Conservation (phyloP, 1,140 invertebrate genomes). For the Catajapyx aquilonaris region DNA sequence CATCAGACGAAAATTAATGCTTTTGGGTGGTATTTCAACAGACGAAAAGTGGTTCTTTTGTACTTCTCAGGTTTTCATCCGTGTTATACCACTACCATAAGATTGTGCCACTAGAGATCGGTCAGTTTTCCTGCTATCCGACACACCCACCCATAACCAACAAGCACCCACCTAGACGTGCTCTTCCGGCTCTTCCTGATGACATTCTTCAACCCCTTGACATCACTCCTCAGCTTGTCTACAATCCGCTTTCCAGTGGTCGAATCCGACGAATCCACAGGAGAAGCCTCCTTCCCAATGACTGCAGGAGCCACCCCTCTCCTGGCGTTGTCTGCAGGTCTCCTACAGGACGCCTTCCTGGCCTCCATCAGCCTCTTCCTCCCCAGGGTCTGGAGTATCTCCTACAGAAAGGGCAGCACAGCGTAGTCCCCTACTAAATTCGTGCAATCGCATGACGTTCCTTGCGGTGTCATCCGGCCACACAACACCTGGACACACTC, state of each 20-base stretch:
- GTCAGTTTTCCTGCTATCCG: too few relatives aligned
- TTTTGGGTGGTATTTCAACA: too few relatives aligned
- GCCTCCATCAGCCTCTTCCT: conserved; percentile 73
- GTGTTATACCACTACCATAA: too few relatives aligned
- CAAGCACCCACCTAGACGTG: conserved; percentile 12
- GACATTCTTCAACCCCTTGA: conserved; percentile 48
- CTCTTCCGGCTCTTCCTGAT: conserved; percentile 33
- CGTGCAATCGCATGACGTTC: background rate
- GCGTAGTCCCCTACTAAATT: background rate
- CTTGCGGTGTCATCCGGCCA: background rate
- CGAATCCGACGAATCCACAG: conserved; percentile 2
- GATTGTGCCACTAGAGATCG: too few relatives aligned
- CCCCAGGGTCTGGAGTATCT: conserved; percentile 63
- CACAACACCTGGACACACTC: conserved; percentile 5
- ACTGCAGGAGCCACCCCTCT: background rate
- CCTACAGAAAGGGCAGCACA: conserved; percentile 15
- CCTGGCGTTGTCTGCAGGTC: conserved; percentile 9
- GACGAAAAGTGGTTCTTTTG: too few relatives aligned
- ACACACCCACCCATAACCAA: too few relatives aligned
- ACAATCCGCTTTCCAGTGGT: conserved; percentile 50
- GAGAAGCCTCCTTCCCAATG: background rate
- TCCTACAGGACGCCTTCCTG: conserved; percentile 19
- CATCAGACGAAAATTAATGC: too few relatives aligned
- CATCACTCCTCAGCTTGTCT: conserved; percentile 57
- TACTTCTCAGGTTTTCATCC: too few relatives aligned